phyloP scores from a whole-genome alignment of 2,113 vertebrate species.

The Shinisaurus crocodilurus region DNA sequence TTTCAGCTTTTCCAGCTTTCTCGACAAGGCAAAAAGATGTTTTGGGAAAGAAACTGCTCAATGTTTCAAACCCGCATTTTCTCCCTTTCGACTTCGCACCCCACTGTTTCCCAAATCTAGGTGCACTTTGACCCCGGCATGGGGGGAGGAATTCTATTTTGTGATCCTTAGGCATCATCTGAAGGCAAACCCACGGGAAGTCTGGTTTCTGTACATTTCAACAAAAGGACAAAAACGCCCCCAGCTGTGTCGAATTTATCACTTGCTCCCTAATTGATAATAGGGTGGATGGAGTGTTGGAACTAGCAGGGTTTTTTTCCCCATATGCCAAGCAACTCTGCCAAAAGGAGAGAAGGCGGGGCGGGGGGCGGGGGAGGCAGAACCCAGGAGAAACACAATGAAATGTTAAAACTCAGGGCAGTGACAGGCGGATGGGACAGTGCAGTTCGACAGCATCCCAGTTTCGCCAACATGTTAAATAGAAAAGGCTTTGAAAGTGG shows the following conservation, averaged over 20 bases:
- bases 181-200: neutral
- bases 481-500: neutral
- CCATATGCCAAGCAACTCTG: neutral
- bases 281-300: neutral
- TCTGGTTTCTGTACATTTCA: slow-evolving; percentile 7
- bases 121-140: neutral
- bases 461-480: neutral
- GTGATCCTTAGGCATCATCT: neutral
- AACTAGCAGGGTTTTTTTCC: neutral
- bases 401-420: neutral
- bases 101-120: neutral
- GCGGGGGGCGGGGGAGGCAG: neutral
- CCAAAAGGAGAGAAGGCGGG: neutral
- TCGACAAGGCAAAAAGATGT: neutral
- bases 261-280: slow-evolving; percentile 22
- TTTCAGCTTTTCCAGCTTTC: neutral
- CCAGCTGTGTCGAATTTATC: slow-evolving; percentile 11
- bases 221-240: neutral
- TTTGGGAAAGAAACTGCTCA: neutral
- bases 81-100: neutral
- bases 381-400: neutral
- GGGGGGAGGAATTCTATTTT: neutral
- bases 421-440: no score
- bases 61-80: neutral
- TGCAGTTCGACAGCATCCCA: neutral